Conservation (phyloP, 2,113 vertebrate species). For the Delphinus delphis region DNA sequence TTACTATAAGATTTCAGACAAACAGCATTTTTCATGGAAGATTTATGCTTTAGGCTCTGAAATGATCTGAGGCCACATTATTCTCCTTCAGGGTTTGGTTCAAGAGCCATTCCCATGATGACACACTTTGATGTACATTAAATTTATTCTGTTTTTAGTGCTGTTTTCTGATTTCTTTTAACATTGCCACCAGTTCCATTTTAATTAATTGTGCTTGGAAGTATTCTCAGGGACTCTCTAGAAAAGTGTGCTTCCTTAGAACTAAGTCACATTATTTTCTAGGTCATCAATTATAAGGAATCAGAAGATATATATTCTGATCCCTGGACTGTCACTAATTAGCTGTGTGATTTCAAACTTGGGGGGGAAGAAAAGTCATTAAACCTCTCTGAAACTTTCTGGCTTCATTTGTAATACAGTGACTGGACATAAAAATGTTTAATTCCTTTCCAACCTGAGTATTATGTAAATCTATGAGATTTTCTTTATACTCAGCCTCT, state of each 20-base stretch:
- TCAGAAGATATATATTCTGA: not conserved
- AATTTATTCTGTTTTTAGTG: conserved; percentile 70
- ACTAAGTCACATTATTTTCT: conserved; percentile 1
- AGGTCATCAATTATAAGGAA: not conserved
- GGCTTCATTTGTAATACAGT: not conserved
- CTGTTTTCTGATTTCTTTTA: conserved; percentile 52
- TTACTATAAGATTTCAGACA: conserved; percentile 42
- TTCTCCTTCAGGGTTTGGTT: conserved; percentile 64
- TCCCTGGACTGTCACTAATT: not conserved
- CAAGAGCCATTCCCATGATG: conserved; percentile 58
- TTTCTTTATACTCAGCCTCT: not conserved
- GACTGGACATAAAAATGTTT: not conserved
- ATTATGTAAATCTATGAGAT: not conserved
- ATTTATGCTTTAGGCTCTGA: conserved; percentile 56
- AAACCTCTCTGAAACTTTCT: not conserved
- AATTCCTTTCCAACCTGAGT: not conserved
- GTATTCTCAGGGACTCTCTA: conserved; percentile 11
- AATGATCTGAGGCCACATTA: conserved; percentile 57
- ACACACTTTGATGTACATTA: conserved; percentile 63
- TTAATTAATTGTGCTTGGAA: conserved; percentile 64
- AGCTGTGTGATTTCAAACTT: not conserved
- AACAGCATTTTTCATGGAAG: conserved; percentile 63
- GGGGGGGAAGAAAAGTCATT: not conserved
- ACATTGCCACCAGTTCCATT: conserved; percentile 57
- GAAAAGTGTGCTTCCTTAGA: conserved; percentile 10